A percentile compares a stretch with the other conserved stretches of the same genome.
Conservation (phyloP, 2,888 invertebrate genomes). For the Nomada lathburiana region DNA sequence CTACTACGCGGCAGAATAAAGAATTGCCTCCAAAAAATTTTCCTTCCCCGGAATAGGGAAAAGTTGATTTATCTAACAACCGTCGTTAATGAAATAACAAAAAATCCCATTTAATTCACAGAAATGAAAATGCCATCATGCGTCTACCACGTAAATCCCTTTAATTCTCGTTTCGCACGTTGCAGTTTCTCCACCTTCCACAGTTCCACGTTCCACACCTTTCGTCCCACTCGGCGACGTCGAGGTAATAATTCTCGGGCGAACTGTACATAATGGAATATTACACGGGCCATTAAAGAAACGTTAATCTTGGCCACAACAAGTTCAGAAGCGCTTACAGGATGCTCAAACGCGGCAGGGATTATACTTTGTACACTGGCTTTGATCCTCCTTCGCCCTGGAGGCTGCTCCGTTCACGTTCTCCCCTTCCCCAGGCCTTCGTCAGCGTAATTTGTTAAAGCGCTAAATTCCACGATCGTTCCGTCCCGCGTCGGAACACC, state of each 20-base stretch:
- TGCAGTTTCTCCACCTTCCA: constrained; percentile 14
- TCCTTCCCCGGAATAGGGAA: too few species aligned
- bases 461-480: constrained; percentile 74
- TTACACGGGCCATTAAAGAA: constrained; percentile 84
- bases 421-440: constrained; percentile 43
- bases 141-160: constrained; percentile 38
- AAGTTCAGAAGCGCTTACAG: constrained; percentile 78
- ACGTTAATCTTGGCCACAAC: constrained; percentile 84
- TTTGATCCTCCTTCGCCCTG: constrained; percentile 79
- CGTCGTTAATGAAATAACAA: too few species aligned
- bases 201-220: not conserved
- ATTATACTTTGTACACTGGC: constrained; percentile 76
- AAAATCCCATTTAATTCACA: too few species aligned
- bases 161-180: constrained; percentile 54
- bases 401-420: constrained; percentile 50
- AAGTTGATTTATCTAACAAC: too few species aligned
- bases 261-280: constrained; percentile 81
- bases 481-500: constrained; percentile 37
- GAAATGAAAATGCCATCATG: constrained; percentile 4
- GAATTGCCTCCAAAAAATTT: too few species aligned
- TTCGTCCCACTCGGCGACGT: constrained; percentile 36
- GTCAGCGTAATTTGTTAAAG: constrained; percentile 81
- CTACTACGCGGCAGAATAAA: too few species aligned
- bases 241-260: constrained; percentile 73
- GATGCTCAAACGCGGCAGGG: constrained; percentile 77